Base-by-base conservation (phyloP, 1,140 invertebrate species). In the Ptiloglossa arizonensis region DNA sequence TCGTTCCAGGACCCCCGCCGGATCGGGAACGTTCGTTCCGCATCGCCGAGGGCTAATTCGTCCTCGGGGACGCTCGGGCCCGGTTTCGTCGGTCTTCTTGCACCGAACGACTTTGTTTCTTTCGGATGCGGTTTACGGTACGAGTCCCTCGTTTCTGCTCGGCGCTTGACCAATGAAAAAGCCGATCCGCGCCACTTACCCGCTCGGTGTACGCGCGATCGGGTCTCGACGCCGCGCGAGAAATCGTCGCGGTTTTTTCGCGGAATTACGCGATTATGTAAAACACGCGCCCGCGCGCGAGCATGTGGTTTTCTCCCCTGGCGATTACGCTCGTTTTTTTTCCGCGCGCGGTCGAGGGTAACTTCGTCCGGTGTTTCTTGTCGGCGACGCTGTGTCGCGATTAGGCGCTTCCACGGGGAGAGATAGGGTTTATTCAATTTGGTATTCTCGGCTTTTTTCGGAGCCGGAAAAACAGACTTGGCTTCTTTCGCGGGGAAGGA, bases 1-100 rank as follows among this genome's bases (percentile, higher is more conserved):
- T 38, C 80, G 75, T 69, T 71, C 63, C 63, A 60, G 64, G 62
- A 57, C 57, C 46, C 50, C 52, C n/a, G 57, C 62, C 59, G 67
- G 85, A 86, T 86, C 80, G 79, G 70, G 56, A 56, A 78, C 54
- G 67, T 57, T 41, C 84, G 85, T 86, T 86, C 85, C 85, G 79
- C 84, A 64, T 75, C 77, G 66, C 44, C 74, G 70, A 68, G 19
- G 46, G 59, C 83, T 85, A 85, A 86, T 85, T 85, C 73, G 80
- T 82, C 68, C 79, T 70, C 71, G 83, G 68, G 67, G 67, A 86
- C 80, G 70, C 66, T 82, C 63, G 41, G 60, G 60, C 63, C 70
- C 17, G 29, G 60, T 68, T 44, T 78, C 70, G 54, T 70, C 46
- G 50, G 57, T 84, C 50, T 85, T 73, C 72, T 77, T 77, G 68